Evolutionary conservation across 2,113 vertebrate species (phyloP), one percentile per base, ranked within the genome.

Genomic region (Azemiops feae): DNA sequence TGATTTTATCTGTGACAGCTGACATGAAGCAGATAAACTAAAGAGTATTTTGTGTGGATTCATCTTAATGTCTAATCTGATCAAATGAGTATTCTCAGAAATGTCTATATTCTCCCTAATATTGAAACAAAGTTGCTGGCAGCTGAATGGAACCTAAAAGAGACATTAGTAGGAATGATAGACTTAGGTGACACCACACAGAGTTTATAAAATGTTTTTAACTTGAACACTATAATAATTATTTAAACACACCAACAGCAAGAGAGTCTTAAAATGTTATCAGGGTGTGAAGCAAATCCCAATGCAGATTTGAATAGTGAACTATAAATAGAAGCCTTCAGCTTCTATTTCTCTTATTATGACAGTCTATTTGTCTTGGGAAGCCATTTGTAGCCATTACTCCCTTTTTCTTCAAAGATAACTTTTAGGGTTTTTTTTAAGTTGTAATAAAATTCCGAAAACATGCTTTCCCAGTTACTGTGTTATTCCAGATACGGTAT

Each of bases 61-160:
- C 57, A 39, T 20, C 22, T 39, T 64, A n/a, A 87, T 39, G 10
- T 6, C 3, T 50, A 87, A 7, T 87, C 14, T 2, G 45, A 52
- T 52, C 64, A 69, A 88, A 92, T 52, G 25, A 25, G 4, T 5
- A 47, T 55, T 3, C 43, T 45, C 45, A 50, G 43, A 9, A 30
- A 64, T 92, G 54, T 88, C 85, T 39, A 88, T 52, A 39, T 69
- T 93, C 88, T 89, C 45, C 27, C 53, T 91, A 94, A 94, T 94
- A n/a, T 90, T 89, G 86, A 92, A 92, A 93, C 25, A 94, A 91
- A 90, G 92, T 92, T 91, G 34, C 1, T 93, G 47, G 92, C 64
- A 87, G 69, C 89, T 91, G 16, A 74, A 90, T 87, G 88, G n/a
- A 94, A 88, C 39, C n/a, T 69, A 91, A 91, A 93, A 89, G 85